Percentiles rank a stretch among this genome's conserved stretches.
phyloP scores from a whole-genome alignment of 2,113 vertebrate species.

The Dipodomys spectabilis region DNA sequence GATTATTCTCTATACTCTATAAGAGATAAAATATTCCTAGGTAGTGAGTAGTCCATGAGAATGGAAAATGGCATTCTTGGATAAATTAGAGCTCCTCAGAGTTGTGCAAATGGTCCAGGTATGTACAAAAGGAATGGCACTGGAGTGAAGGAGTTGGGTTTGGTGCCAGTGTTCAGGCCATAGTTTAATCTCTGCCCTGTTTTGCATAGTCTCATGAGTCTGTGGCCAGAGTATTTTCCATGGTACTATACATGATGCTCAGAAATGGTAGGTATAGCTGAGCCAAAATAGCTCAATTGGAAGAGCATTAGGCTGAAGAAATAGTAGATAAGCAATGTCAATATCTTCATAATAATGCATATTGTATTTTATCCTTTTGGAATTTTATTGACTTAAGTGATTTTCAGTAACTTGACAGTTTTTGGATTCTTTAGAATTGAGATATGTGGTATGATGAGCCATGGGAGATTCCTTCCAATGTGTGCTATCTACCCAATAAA shows the following conservation, averaged over 20 bases:
- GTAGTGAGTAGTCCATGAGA: background rate
- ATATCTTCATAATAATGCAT: conserved; percentile 10
- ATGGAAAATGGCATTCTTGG: background rate
- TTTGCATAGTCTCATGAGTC: background rate
- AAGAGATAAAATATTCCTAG: conserved; percentile 24
- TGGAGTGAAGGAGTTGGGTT: background rate
- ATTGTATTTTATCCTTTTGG: background rate
- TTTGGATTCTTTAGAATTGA: conserved; percentile 43
- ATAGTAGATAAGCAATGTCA: background rate
- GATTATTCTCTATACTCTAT: background rate
- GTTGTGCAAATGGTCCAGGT: background rate
- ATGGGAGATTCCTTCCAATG: background rate
- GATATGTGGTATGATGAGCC: background rate
- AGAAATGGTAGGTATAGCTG: background rate
- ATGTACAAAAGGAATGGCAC: background rate
- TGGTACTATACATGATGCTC: background rate
- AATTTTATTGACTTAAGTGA: conserved; percentile 34
- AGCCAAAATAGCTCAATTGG: too few species aligned
- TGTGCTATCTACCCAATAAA: background rate
- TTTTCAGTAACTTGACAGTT: conserved; percentile 13
- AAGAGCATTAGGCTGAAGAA: too few species aligned
- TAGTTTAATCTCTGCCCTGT: background rate
- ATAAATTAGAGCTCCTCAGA: conserved; percentile 7
- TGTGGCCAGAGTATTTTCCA: background rate
- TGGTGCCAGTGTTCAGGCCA: background rate